A percentile compares a stretch with the other conserved stretches of the same genome.
These are phyloP conservation scores for Isotomurus palustris DNA, from an alignment of 2,888 invertebrate genomes.

Conservation along the genomic window DNA sequence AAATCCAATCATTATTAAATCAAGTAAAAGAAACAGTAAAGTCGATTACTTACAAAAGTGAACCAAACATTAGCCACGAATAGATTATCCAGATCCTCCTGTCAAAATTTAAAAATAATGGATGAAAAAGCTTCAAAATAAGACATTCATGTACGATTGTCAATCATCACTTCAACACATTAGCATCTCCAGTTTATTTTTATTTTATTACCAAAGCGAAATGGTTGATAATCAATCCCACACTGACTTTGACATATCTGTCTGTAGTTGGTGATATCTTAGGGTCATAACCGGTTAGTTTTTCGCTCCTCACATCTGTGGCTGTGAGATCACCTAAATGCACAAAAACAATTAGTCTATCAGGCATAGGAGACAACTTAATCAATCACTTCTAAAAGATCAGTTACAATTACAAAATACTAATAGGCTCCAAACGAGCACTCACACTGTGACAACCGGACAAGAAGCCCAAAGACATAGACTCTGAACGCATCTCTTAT, in stretches of 20 bases:
- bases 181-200: no score
- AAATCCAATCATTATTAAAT: constrained; percentile 6
- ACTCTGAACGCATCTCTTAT: no score
- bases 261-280: constrained; percentile 26
- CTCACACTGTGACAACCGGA: no score
- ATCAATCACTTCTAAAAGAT: no score
- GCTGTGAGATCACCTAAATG: constrained; percentile 27
- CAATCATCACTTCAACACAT: background rate
- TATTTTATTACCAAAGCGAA: constrained; percentile 41
- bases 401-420: no score
- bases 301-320: constrained; percentile 24
- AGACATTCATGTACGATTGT: background rate
- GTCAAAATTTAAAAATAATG: constrained; percentile 4
- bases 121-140: background rate
- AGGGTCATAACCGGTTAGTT: constrained; percentile 36
- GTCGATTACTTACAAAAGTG: constrained; percentile 56
- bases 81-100: constrained; percentile 37
- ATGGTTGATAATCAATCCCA: constrained; percentile 40
- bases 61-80: constrained; percentile 51
- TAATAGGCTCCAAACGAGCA: no score
- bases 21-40: constrained; percentile 5
- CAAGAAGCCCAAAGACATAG: no score
- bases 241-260: constrained; percentile 20
- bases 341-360: no score
- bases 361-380: no score